Percentiles rank a stretch among this genome's conserved stretches.
phyloP scores from a whole-genome alignment of 2,797 vertebrate species.

The Phataginus tricuspis region DNA sequence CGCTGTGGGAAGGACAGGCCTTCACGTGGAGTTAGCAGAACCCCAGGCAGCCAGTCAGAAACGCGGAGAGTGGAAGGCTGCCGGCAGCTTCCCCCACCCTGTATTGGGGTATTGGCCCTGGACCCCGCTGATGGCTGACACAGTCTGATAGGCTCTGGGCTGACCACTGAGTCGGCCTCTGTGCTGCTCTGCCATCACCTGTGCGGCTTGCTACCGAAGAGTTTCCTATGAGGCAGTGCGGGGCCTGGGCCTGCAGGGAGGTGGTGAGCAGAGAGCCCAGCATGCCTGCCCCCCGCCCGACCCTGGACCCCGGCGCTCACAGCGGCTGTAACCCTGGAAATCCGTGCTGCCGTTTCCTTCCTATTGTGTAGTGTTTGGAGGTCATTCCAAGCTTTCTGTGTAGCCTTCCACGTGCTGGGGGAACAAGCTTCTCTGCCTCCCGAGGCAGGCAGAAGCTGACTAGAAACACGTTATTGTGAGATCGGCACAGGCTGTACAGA shows the following conservation, averaged over 20 bases:
- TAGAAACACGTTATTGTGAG: conserved; percentile 41
- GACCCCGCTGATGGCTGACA: neutral
- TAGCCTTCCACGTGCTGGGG: neutral
- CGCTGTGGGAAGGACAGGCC: neutral
- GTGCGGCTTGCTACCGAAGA: too few relatives aligned
- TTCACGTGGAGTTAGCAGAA: too few relatives aligned
- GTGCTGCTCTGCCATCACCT: fast-evolving
- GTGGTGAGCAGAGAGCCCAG: fast-evolving
- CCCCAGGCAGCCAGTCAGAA: neutral
- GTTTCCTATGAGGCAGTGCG: neutral
- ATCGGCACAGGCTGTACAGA: neutral
- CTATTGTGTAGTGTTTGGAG: neutral
- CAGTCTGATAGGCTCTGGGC: neutral
- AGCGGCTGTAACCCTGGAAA: too few relatives aligned
- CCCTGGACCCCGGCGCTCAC: neutral
- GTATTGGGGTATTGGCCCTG: too few relatives aligned
- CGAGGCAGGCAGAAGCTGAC: neutral
- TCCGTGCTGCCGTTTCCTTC: too few relatives aligned
- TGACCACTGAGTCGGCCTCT: fast-evolving
- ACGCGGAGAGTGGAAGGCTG: neutral
- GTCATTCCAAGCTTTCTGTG: neutral
- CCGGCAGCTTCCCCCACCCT: neutral
- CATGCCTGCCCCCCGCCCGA: neutral
- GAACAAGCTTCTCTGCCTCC: neutral
- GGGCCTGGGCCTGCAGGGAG: neutral